Percentiles rank a stretch among this genome's conserved stretches.
Conservation (phyloP, 2,113 vertebrate genomes). For the Opisthocomus hoazin region DNA sequence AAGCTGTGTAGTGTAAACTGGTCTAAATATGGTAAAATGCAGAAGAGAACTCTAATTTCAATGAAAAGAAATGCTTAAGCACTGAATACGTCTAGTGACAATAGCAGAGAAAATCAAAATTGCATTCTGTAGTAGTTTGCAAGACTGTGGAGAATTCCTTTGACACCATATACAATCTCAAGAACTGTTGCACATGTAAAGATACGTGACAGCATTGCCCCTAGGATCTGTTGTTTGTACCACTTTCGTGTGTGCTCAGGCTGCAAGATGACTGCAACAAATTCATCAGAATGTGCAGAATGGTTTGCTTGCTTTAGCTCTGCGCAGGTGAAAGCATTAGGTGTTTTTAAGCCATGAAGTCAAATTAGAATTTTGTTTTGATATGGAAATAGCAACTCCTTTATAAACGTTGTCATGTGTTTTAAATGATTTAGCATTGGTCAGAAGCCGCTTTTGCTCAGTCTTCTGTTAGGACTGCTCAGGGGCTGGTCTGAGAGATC, state of each 20-base stretch:
- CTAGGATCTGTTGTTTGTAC: neutral
- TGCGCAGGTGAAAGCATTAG: neutral
- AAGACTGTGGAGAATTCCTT: neutral
- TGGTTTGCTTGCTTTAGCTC: neutral
- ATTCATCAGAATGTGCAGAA: neutral
- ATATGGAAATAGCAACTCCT: neutral
- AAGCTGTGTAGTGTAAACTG: neutral
- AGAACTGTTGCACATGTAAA: neutral
- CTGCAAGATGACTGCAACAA: neutral
- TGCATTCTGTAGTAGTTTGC: neutral
- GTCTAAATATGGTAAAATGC: neutral
- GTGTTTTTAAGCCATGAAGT: neutral
- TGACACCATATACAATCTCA: neutral
- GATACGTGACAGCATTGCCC: neutral
- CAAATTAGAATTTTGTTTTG: neutral
- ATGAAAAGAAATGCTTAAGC: neutral
- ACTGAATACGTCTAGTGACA: neutral
- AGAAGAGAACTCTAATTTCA: neutral
- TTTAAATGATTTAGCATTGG: neutral
- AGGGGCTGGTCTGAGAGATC: neutral
- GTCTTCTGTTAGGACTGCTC: neutral
- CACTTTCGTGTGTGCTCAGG: accelerated
- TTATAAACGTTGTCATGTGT: neutral
- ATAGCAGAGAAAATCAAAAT: neutral
- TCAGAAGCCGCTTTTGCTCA: neutral